A percentile compares a stretch with the other conserved stretches of the same genome.
These are phyloP conservation scores for Sander vitreus DNA, from an alignment of 2,113 vertebrate species.

Conservation along the genomic window DNA sequence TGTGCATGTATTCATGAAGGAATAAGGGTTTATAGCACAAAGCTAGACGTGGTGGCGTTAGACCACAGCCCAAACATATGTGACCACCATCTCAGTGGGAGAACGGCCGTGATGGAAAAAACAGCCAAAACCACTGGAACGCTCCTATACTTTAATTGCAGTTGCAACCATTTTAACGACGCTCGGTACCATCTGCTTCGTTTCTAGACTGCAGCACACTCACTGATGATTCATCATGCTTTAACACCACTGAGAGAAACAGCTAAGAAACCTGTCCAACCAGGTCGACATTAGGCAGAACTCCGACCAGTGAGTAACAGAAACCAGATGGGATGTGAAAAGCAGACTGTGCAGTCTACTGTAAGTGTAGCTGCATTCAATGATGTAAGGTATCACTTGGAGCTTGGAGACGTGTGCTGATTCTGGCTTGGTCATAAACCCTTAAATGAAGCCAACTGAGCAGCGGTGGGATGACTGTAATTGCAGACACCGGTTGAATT, in stretches of 20 bases:
- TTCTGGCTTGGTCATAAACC: slow-evolving; percentile 63
- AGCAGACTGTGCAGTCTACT: slow-evolving; percentile 24
- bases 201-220: slow-evolving; percentile 31
- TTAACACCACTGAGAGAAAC: slow-evolving; percentile 60
- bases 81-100: slow-evolving; percentile 40
- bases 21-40: slow-evolving; percentile 50
- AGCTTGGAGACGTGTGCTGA: slow-evolving; percentile 53
- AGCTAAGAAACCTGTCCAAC: slow-evolving; percentile 41
- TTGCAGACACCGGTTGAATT: slow-evolving; percentile 59
- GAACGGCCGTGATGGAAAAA: slow-evolving; percentile 54
- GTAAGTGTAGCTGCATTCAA: slow-evolving; percentile 36
- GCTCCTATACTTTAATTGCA: slow-evolving; percentile 57
- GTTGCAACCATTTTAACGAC: slow-evolving; percentile 56
- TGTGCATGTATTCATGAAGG: slow-evolving; percentile 45
- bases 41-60: slow-evolving; percentile 58
- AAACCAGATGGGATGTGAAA: slow-evolving; percentile 67
- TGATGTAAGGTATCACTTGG: slow-evolving; percentile 59
- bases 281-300: slow-evolving; percentile 44
- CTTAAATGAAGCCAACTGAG: slow-evolving; percentile 58
- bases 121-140: slow-evolving; percentile 58
- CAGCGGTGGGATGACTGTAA: slow-evolving; percentile 54
- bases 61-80: slow-evolving; percentile 71
- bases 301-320: slow-evolving; percentile 54
- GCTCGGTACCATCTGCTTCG: slow-evolving; percentile 22
- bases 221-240: slow-evolving; percentile 56